Conservation (phyloP, 2,888 invertebrate genomes). For the Sphaerophoria taeniata region DNA sequence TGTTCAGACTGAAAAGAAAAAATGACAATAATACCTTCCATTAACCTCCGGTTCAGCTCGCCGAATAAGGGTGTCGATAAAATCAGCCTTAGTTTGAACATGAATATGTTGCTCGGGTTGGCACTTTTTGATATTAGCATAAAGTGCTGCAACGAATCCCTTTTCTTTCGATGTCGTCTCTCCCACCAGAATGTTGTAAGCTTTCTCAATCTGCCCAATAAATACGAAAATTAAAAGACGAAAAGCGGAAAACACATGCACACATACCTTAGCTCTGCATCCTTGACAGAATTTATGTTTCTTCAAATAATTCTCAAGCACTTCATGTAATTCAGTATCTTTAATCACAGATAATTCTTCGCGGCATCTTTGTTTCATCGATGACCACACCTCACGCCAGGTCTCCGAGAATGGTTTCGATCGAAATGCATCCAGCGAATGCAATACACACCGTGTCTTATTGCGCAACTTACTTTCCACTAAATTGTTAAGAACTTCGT, state of each 20-base stretch:
- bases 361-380: conserved; percentile 90
- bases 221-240: neutral
- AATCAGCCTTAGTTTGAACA: conserved; percentile 93
- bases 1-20: neutral
- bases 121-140: conserved; percentile 94
- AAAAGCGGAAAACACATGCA: neutral
- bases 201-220: conserved; percentile 85
- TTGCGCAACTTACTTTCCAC: conserved; percentile 93
- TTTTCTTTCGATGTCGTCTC: conserved; percentile 94
- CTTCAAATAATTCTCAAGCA: conserved; percentile 93
- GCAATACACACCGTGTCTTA: conserved; percentile 93
- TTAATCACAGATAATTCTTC: conserved; percentile 95
- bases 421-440: conserved; percentile 94
- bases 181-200: conserved; percentile 93
- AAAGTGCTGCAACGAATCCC: conserved; percentile 93
- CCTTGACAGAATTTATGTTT: conserved; percentile 97
- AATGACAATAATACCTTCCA: conserved; percentile 85
- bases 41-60: conserved; percentile 96
- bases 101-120: conserved; percentile 92
- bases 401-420: conserved; percentile 88
- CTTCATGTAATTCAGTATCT: conserved; percentile 91
- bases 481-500: conserved; percentile 90
- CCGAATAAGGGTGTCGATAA: conserved; percentile 93
- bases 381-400: conserved; percentile 93
- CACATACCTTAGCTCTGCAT: conserved; percentile 93